phyloP scores from a whole-genome alignment of 2,888 invertebrate species.

The Diploptera punctata region DNA sequence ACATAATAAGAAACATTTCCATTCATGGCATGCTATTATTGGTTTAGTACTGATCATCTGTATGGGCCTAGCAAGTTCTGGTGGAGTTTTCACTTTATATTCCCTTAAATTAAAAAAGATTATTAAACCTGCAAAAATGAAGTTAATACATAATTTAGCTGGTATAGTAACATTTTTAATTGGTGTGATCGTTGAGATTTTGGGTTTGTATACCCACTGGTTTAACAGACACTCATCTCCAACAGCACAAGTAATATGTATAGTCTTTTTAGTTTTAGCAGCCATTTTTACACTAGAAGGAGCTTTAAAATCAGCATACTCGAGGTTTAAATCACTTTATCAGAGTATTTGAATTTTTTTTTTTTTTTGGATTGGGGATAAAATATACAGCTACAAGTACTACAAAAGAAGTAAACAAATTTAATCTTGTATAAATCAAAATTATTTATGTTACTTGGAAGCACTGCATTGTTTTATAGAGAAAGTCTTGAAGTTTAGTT shows the following conservation, averaged over 20 bases:
- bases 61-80: conserved; percentile 35
- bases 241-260: conserved; percentile 37
- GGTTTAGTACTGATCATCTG: conserved; percentile 34
- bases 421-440: too few species aligned
- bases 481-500: too few species aligned
- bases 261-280: conserved; percentile 32
- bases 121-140: conserved; percentile 37
- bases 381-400: too few species aligned
- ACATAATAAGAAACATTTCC: conserved; percentile 37
- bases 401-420: too few species aligned
- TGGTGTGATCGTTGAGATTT: conserved; percentile 30
- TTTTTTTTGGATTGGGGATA: too few species aligned
- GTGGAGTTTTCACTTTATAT: conserved; percentile 37
- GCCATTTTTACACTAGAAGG: conserved; percentile 37
- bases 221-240: conserved; percentile 20
- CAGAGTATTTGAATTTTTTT: conserved; percentile 1
- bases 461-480: too few species aligned
- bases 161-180: conserved; percentile 38
- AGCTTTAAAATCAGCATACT: conserved; percentile 37
- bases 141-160: conserved; percentile 36
- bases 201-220: conserved; percentile 37
- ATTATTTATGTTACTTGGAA: too few species aligned
- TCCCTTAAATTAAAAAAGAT: conserved; percentile 28
- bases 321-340: conserved; percentile 27
- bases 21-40: conserved; percentile 35